phyloP scores from a whole-genome alignment of 2,113 vertebrate species.

The Cebidichthys violaceus region DNA sequence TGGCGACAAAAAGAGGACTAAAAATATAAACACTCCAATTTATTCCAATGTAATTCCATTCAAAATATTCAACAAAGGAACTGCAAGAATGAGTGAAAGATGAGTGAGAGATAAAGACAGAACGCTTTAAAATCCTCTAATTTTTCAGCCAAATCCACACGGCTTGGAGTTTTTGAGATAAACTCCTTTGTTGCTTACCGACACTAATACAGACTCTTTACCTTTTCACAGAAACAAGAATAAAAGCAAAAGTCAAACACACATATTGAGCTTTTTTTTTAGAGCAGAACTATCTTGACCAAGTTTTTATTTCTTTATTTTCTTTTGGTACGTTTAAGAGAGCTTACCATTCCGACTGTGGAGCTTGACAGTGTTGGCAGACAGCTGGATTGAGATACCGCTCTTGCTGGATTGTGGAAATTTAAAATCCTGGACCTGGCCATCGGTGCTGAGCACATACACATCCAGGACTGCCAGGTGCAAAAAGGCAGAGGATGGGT shows the following conservation, averaged over 20 bases:
- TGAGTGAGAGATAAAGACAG: background rate
- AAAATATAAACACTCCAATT: slow-evolving; percentile 12
- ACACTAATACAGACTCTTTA: slow-evolving; percentile 24
- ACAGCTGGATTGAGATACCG: slow-evolving; percentile 95
- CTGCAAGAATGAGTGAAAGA: background rate
- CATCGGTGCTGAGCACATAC: slow-evolving; percentile 96
- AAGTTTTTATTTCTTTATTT: slow-evolving; percentile 8
- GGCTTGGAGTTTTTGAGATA: slow-evolving; percentile 8
- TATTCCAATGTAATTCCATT: slow-evolving; percentile 23
- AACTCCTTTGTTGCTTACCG: slow-evolving; percentile 11
- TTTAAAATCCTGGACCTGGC: slow-evolving; percentile 97
- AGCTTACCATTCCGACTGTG: slow-evolving; percentile 97
- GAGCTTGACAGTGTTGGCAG: slow-evolving; percentile 97
- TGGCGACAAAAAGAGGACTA: slow-evolving; percentile 5
- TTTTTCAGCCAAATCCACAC: slow-evolving; percentile 36
- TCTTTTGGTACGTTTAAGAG: slow-evolving; percentile 2
- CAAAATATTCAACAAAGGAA: slow-evolving; percentile 19
- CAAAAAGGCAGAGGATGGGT: slow-evolving; percentile 1
- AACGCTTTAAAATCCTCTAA: slow-evolving; percentile 6
- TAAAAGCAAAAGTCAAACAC: slow-evolving; percentile 29
- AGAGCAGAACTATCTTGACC: background rate
- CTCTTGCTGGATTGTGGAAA: slow-evolving; percentile 95
- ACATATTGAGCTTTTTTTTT: background rate
- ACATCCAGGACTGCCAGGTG: slow-evolving; percentile 91
- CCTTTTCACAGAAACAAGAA: slow-evolving; percentile 38